Evolutionary conservation across 2,113 vertebrate species (phyloP), one percentile per base, ranked within the genome.

Genomic region (Ceratotherium simum): DNA sequence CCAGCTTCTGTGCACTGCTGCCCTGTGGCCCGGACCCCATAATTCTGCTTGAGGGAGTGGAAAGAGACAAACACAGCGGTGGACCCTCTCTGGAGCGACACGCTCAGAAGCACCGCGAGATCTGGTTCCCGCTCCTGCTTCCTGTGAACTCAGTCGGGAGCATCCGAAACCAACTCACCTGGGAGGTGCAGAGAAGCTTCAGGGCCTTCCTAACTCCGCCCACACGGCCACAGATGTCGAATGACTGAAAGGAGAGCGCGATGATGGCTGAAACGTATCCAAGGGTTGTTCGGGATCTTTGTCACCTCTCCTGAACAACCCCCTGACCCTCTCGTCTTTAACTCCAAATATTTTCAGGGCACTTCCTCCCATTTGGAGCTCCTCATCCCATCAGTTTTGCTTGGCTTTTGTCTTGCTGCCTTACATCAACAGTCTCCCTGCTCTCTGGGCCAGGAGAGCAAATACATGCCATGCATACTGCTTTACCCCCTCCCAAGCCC

Each of bases 1-100:
- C 99, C 99, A 0, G 99, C 99, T 98, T 99, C 99, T 1, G 98
- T 99, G 99, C 99, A 99, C 98, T 99, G 99, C 98, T 99, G 99
- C 96, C 98, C 99, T 31, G 99, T 99, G 70, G 99, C 99, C 95
- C 99, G 99, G 87, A 99, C 99, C 17, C 99, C 99, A 0, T 99
- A 99, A 95, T 98, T 99, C 99, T 99, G 98, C 8, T 58, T 31
- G 79, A 91, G 36, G 90, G 20, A 92, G 36, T 13, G 25, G 51
- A 56, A 42, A 96, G 54, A 95, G 12, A 79, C 12, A 81, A 25
- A 58, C 17, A 48, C 12, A 80, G 76, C 23, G 8, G 3, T 1
- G 33, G 80, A 14, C 13, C 25, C 17, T 58, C 1, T 1, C 33
- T 14, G 31, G 31, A 48, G 48, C 11, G 2, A 36, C 0, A 6